phyloP scores from a whole-genome alignment of 2,888 invertebrate species.

The Rhamphomyia laevipes region DNA sequence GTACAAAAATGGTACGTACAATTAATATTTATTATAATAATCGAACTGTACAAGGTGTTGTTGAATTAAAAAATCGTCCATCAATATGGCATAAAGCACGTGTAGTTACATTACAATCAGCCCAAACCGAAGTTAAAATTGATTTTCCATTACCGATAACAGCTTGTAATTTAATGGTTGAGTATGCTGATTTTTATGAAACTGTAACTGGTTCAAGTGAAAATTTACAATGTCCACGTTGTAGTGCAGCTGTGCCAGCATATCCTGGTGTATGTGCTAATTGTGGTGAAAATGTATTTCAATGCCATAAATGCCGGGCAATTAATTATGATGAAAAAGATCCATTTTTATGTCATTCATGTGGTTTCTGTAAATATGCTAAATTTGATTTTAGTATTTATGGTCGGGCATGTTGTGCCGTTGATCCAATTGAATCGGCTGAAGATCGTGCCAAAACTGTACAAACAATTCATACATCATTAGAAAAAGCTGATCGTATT shows the following conservation, averaged over 20 bases:
- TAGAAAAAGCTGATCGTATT: constrained; percentile 90
- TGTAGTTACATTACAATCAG: constrained; percentile 76
- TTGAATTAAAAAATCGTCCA: constrained; percentile 93
- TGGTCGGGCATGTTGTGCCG: constrained; percentile 87
- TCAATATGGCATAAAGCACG: constrained; percentile 97
- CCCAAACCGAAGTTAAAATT: constrained; percentile 91
- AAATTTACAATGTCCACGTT: constrained; percentile 89
- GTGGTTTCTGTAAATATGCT: constrained; percentile 98
- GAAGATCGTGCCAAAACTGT: constrained; percentile 94
- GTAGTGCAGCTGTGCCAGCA: constrained; percentile 92
- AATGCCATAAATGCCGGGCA: constrained; percentile 96
- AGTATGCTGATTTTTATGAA: constrained; percentile 96
- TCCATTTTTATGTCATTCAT: constrained; percentile 96
- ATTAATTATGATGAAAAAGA: constrained; percentile 99
- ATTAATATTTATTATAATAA: constrained; percentile 97
- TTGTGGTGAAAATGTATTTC: constrained; percentile 92
- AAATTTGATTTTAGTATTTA: constrained; percentile 93
- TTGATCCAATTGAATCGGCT: constrained; percentile 94
- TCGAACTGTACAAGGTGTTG: constrained; percentile 89
- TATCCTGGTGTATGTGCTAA: constrained; percentile 88
- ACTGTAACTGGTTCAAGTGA: constrained; percentile 82
- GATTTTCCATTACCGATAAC: constrained; percentile 95
- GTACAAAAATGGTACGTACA: constrained; percentile 93
- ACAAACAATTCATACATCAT: constrained; percentile 73
- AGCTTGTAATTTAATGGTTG: constrained; percentile 96